These are phyloP conservation scores for Monochamus alternatus DNA, from an alignment of 2,888 invertebrate genomes.

Conservation along the genomic window DNA sequence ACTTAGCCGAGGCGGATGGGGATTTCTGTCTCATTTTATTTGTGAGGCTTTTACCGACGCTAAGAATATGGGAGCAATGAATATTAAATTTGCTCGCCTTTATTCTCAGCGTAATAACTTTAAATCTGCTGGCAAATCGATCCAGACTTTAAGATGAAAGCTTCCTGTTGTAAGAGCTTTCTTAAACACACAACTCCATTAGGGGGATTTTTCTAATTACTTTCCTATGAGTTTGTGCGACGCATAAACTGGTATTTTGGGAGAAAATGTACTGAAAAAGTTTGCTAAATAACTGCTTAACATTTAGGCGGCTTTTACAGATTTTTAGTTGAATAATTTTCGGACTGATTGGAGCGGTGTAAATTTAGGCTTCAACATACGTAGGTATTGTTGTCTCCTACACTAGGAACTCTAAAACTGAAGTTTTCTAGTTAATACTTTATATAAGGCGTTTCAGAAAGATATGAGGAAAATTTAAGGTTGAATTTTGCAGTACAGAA, in stretches of 20 bases:
- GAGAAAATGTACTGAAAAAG: not conserved
- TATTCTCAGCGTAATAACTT: constrained; percentile 14
- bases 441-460: too few species aligned
- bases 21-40: constrained; percentile 1
- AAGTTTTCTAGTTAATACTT: too few species aligned
- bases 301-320: too few species aligned
- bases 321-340: too few species aligned
- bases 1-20: not conserved
- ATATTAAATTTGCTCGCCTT: constrained; percentile 14
- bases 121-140: constrained; percentile 13
- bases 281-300: too few species aligned
- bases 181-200: constrained; percentile 11
- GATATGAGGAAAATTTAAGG: too few species aligned
- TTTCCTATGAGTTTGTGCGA: constrained; percentile 1
- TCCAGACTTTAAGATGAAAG: constrained; percentile 3
- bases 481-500: too few species aligned
- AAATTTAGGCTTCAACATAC: too few species aligned
- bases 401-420: too few species aligned
- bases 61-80: constrained; percentile 3
- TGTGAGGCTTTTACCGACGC: constrained; percentile 6
- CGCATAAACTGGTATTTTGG: not conserved
- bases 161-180: constrained; percentile 5
- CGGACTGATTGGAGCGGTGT: too few species aligned
- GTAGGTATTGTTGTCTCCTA: too few species aligned
- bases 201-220: constrained; percentile 5